Base-by-base conservation (phyloP, 2,888 invertebrate genomes). In the Baccha elongata region DNA sequence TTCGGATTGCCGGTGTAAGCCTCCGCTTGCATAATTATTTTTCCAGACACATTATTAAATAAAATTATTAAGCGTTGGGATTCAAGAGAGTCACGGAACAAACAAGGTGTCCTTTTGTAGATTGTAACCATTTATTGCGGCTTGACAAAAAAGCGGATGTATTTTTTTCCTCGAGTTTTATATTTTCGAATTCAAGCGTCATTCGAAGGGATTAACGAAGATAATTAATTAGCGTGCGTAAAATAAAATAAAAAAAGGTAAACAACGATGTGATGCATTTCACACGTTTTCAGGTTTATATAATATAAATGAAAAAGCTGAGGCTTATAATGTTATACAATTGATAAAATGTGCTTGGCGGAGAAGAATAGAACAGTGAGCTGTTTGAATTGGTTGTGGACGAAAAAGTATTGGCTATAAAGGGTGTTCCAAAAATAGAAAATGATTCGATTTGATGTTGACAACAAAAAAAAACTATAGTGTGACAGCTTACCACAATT, bases 151-250 rank as follows among this genome's bases (percentile, higher is more conserved):
- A 26, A 21, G 17, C n/a, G 60, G 42, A 10, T 42, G 23, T 58
- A 23, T 35, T n/a, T 6, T 10, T 21, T 19, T 21, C 13, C 1
- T 3, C 23, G 23, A 15, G 15, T 15, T 15, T 26, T 26, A 64
- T 8, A 7, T n/a, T 60, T 29, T 75, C 64, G 50, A 68, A 74
- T 58, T 46, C 37, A 52, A 50, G 17, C 50, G 15, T 32, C 64
- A 75, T 69, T 65, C 50, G 21, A n/a, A n/a, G 10, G 69, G 80
- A 80, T 80, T 69, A 75, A 60, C 64, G 69, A 58, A 58, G 50
- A 52, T 80, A 69, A 75, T 80, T 74, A 75, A 80, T 75, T 64
- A 75, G 58, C 69, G 64, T 53, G 50, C 64, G 74, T 52, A 46
- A 67, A 52, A 52, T 60, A n/a, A n/a, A n/a, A n/a, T n/a, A n/a